These are phyloP conservation scores for Stigmatopora argus DNA, from an alignment of 2,113 vertebrate species.

Conservation along the genomic window DNA sequence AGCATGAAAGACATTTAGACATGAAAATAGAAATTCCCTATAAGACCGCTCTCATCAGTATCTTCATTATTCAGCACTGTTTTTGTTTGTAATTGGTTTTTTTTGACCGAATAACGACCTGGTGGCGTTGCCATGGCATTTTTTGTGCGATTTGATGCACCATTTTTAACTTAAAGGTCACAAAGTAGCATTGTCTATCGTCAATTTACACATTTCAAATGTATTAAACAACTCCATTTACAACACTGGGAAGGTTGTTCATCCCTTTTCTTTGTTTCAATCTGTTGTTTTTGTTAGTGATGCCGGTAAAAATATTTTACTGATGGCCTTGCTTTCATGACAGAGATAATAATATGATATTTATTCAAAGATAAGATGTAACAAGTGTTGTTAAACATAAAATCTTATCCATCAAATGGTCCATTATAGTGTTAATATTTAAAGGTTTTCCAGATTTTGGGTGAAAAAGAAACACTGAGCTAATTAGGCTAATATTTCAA, in stretches of 20 bases:
- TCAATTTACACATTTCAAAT: slow-evolving; percentile 27
- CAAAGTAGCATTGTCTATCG: slow-evolving; percentile 46
- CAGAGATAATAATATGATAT: too few relatives aligned
- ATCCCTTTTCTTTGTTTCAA: slow-evolving; percentile 26
- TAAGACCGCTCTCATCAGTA: slow-evolving; percentile 56
- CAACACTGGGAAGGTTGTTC: too few relatives aligned
- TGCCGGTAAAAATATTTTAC: too few relatives aligned
- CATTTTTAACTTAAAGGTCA: slow-evolving; percentile 61
- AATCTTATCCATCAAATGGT: too few relatives aligned
- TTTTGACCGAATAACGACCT: slow-evolving; percentile 62
- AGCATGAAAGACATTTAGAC: slow-evolving; percentile 59
- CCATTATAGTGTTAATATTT: too few relatives aligned
- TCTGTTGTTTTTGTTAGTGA: slow-evolving; percentile 24
- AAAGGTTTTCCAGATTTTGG: too few relatives aligned
- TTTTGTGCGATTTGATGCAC: slow-evolving; percentile 59
- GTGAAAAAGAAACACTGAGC: too few relatives aligned
- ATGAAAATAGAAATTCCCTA: slow-evolving; percentile 51
- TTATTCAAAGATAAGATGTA: too few relatives aligned
- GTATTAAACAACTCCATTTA: too few relatives aligned
- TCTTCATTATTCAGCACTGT: slow-evolving; percentile 53
- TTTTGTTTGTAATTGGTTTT: slow-evolving; percentile 64
- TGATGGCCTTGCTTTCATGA: too few relatives aligned
- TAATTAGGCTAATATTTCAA: too few relatives aligned
- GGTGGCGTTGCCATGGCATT: slow-evolving; percentile 45
- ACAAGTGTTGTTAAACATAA: too few relatives aligned